A percentile compares a stretch with the other conserved stretches of the same genome.
Evolutionary conservation across 2,888 invertebrate genomes (phyloP).

Genomic region (Syritta pipiens): DNA sequence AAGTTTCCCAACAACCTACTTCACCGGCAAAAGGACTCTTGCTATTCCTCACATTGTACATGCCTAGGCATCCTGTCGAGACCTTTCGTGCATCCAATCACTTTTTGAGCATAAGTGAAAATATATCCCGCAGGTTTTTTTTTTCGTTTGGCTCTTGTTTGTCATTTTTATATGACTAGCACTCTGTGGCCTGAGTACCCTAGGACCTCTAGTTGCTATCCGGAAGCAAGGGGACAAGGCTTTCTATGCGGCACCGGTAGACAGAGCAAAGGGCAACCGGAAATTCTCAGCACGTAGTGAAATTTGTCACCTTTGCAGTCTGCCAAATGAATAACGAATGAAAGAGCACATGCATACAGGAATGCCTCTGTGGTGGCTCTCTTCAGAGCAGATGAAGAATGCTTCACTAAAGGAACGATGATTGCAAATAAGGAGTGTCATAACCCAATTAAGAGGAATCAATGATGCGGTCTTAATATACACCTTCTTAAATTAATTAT

Average conservation of each 20-base stretch:
- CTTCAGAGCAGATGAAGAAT: slow-evolving; percentile 5
- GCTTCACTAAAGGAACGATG: slow-evolving; percentile 24
- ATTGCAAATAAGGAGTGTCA: slow-evolving; percentile 28
- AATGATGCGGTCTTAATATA: slow-evolving; percentile 4
- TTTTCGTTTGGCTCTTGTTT: slow-evolving; percentile 22
- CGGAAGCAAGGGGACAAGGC: slow-evolving; percentile 1
- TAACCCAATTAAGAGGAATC: slow-evolving; percentile 44
- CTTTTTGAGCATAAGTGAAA: slow-evolving; percentile 46
- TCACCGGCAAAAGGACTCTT: background rate
- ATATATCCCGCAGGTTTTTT: slow-evolving; percentile 39
- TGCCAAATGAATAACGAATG: slow-evolving; percentile 59
- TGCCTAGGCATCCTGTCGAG: background rate
- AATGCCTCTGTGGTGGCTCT: slow-evolving; percentile 15
- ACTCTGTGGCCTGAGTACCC: slow-evolving; percentile 4
- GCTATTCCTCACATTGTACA: too few relatives aligned
- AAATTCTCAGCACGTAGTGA: slow-evolving; percentile 55
- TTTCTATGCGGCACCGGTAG: slow-evolving; percentile 12
- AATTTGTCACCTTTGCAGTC: slow-evolving; percentile 68
- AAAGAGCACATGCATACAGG: slow-evolving; percentile 13
- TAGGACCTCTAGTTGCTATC: slow-evolving; percentile 14
- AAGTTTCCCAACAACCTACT: background rate
- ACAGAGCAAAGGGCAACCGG: slow-evolving; percentile 30
- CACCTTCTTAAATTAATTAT: slow-evolving; percentile 43
- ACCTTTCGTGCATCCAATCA: slow-evolving; percentile 38
- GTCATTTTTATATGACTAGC: slow-evolving; percentile 24